Evolutionary conservation across 2,888 invertebrate genomes (phyloP), one percentile per base, ranked within the genome.

Genomic region (Tenthredo scrophulariae): DNA sequence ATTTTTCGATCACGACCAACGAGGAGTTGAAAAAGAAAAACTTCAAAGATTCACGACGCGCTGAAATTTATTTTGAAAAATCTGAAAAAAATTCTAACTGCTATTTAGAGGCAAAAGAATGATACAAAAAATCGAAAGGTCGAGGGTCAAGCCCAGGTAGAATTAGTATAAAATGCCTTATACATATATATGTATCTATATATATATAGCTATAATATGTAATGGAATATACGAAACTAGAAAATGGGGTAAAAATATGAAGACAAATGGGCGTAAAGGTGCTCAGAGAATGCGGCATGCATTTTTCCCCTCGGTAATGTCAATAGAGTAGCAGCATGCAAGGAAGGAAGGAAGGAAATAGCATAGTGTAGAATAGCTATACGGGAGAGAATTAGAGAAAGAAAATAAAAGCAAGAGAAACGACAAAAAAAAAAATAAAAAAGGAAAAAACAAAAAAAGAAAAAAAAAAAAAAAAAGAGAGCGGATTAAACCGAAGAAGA

Each of bases 401-500:
- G 0, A 15, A 65, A 26, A 65, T 22, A 65, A 65, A 22, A 10
- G 26, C 2, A 29, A n/a, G 37, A 15, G 18, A 72, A 72, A 37
- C 37, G 40, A n/a, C 15, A 70, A 37, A 33, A 37, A 33, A 6
- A 70, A 67, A 37, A 33, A 37, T 15, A 18, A 70, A 70, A 33
- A 15, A 33, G 18, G n/a, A 37, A 70, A 70, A 70, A 37, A 13
- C 0, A 29, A 18, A 70, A n/a, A 37, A 9, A 29, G 26, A 67
- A 9, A 29, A 22, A n/a, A 1, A 33, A 10, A 26, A 26, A 29
- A 13, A 26, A 3, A 18, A 18, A 67, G 33, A 15, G 18, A 18
- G 67, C 33, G 67, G 67, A 67, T 67, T 67, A 67, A 33, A 67
- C 33, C 29, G 67, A 67, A 67, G 67, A 67, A 67, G 33, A 67